phyloP scores from a whole-genome alignment of 2,797 vertebrate genomes.

The Erethizon dorsatum region DNA sequence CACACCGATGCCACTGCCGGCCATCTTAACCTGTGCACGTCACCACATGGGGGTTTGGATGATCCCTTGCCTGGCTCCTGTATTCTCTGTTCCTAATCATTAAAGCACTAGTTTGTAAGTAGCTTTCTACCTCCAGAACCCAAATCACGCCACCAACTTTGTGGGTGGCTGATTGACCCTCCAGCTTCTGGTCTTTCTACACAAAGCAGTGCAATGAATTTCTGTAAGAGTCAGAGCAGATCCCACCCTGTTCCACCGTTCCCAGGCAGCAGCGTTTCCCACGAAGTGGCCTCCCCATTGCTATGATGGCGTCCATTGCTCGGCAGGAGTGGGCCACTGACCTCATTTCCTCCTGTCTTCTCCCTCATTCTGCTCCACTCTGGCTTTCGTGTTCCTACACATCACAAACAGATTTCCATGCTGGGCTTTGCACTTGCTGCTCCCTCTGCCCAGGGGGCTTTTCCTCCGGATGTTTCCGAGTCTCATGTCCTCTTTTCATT shows the following conservation, averaged over 20 bases:
- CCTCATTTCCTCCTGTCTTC: neutral
- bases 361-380: neutral
- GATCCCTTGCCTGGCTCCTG: neutral
- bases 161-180: accelerated
- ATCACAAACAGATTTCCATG: neutral
- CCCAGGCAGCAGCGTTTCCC: neutral
- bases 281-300: accelerated
- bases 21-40: neutral
- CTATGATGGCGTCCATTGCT: neutral
- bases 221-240: neutral
- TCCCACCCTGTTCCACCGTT: neutral
- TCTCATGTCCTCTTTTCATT: neutral
- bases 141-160: neutral
- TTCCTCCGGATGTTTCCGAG: neutral
- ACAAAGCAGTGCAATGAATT: neutral
- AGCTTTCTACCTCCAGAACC: neutral
- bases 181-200: neutral
- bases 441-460: neutral
- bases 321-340: neutral
- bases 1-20: too few species aligned
- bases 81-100: neutral
- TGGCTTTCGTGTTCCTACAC: neutral
- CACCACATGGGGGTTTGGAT: neutral
- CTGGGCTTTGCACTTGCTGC: neutral
- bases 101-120: neutral